Percentiles rank a stretch among this genome's conserved stretches.
Conservation (phyloP, 2,888 invertebrate species). For the Drosophila crucigera region DNA sequence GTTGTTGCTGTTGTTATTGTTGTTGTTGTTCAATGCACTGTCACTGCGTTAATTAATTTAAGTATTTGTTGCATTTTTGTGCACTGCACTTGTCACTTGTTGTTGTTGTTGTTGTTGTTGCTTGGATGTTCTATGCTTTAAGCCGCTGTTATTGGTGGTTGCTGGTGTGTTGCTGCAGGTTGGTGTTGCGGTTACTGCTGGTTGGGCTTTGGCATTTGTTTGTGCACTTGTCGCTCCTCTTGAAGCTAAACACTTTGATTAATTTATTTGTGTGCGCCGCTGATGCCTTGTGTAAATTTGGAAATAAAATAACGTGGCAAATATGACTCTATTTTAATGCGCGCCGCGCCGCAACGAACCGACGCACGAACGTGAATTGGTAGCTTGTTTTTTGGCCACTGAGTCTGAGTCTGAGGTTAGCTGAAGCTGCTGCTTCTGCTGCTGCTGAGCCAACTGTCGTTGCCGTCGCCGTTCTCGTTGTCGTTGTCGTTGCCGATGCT, state of each 20-base stretch:
- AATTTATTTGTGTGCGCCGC: constrained; percentile 73
- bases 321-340: constrained; percentile 69
- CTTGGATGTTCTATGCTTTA: constrained; percentile 38
- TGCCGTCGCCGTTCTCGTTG: constrained; percentile 19
- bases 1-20: constrained; percentile 27
- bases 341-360: constrained; percentile 78
- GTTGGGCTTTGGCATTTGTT: constrained; percentile 62
- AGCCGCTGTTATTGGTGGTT: constrained; percentile 26
- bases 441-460: constrained; percentile 47
- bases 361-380: constrained; percentile 79
- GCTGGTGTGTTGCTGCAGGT: constrained; percentile 13
- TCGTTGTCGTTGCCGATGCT: constrained; percentile 43
- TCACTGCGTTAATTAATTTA: constrained; percentile 62
- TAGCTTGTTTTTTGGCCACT: constrained; percentile 76
- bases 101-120: constrained; percentile 16
- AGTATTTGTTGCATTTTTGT: constrained; percentile 67
- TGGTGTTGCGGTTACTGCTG: constrained; percentile 33
- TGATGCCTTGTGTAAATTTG: constrained; percentile 69
- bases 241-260: constrained; percentile 67
- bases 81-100: constrained; percentile 64
- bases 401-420: constrained; percentile 65
- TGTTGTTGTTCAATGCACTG: constrained; percentile 63
- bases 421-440: constrained; percentile 29
- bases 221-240: constrained; percentile 69
- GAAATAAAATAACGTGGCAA: constrained; percentile 76